Conservation (phyloP, 1,140 invertebrate genomes). For the Idris sp. region DNA sequence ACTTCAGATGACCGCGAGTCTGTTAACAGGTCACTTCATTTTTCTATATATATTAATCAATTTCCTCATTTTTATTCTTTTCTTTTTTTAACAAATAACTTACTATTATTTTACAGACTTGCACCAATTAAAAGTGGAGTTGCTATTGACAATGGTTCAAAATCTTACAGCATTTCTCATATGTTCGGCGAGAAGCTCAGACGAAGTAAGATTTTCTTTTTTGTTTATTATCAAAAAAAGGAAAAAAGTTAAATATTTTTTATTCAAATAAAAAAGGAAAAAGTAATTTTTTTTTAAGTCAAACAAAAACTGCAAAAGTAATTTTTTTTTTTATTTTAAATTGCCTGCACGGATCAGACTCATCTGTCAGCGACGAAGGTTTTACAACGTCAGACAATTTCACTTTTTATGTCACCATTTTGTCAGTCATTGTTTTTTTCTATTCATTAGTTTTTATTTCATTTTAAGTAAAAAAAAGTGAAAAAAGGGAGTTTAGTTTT, state of each 20-base stretch:
- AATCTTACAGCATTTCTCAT: conserved; percentile 80
- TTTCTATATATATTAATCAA: too few relatives aligned
- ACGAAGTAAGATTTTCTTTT: conserved; percentile 80
- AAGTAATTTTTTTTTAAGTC: too few relatives aligned
- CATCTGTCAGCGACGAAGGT: conserved; percentile 39
- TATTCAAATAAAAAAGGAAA: too few relatives aligned
- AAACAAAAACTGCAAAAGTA: neutral
- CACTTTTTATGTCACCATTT: conserved; percentile 19
- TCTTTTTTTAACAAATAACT: conserved; percentile 8
- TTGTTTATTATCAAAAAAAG: conserved; percentile 11
- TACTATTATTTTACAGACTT: too few relatives aligned
- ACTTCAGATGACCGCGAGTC: conserved; percentile 74
- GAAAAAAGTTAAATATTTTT: too few relatives aligned
- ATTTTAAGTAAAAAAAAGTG: neutral
- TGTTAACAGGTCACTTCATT: conserved; percentile 62
- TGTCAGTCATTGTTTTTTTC: conserved; percentile 28
- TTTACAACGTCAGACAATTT: conserved; percentile 46
- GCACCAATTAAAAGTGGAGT: conserved; percentile 67
- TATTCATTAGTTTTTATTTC: conserved; percentile 32
- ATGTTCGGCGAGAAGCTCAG: conserved; percentile 86
- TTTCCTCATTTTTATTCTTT: too few relatives aligned
- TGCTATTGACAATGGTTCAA: conserved; percentile 67
- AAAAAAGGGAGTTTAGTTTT: neutral
- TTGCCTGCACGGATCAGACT: conserved; percentile 31
- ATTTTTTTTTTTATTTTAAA: conserved; percentile 19